These are phyloP conservation scores for Turritopsis dohrnii DNA, from an alignment of 30 jellyfish, hydroid and myxozoan genomes.

Conservation along the genomic window DNA sequence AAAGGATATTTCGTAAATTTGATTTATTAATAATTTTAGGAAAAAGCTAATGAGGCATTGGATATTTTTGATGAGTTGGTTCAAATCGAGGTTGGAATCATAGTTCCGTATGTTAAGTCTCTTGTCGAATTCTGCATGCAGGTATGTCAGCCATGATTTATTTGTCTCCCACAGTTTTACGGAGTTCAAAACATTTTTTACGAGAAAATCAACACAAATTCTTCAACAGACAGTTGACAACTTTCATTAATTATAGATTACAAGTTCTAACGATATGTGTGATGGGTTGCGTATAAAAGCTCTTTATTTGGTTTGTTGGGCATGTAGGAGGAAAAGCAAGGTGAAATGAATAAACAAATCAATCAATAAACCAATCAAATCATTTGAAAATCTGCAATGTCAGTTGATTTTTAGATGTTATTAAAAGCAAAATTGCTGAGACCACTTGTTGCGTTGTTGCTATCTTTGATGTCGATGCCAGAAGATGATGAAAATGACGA, in stretches of 20 bases:
- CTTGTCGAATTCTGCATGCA: constrained; percentile 80
- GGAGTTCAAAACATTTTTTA: too few species aligned
- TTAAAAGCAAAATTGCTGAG: constrained; percentile 62
- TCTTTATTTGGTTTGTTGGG: constrained; percentile 86
- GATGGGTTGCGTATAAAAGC: constrained; percentile 75
- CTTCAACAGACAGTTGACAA: too few species aligned
- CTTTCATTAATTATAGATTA: constrained; percentile 38
- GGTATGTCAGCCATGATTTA: constrained; percentile 29
- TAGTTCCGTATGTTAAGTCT: constrained; percentile 67
- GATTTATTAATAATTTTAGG: constrained; percentile 52
- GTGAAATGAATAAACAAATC: constrained; percentile 18
- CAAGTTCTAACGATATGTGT: constrained; percentile 44
- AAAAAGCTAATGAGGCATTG: constrained; percentile 81
- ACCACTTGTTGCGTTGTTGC: constrained; percentile 62
- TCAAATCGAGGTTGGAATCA: constrained; percentile 78
- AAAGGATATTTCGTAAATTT: too few species aligned
- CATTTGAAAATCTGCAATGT: neutral
- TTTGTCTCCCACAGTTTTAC: too few species aligned
- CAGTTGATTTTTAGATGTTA: constrained; percentile 42
- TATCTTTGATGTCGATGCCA: constrained; percentile 63
- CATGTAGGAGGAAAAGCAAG: constrained; percentile 87
- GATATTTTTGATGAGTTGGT: constrained; percentile 80
- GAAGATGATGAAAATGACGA: constrained; percentile 59
- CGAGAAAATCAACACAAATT: too few species aligned
- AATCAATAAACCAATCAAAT: neutral